These are phyloP conservation scores for Ctenopoma multispine DNA, from an alignment of 2,797 vertebrate genomes.

Conservation along the genomic window DNA sequence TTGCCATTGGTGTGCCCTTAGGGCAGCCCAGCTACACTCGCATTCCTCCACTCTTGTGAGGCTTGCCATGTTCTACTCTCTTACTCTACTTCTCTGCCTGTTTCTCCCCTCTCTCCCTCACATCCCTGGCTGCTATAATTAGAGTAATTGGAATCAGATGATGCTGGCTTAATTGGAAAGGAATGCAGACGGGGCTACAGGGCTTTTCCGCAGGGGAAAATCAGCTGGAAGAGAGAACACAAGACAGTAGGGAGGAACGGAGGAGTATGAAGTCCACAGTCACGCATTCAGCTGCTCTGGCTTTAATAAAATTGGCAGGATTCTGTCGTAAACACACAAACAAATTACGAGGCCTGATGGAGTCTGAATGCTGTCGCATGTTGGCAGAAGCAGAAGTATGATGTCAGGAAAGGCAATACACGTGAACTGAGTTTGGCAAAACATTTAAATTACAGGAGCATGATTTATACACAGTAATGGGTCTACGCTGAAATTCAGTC, in stretches of 20 bases:
- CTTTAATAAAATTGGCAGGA: conserved; percentile 56
- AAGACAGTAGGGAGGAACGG: conserved; percentile 51
- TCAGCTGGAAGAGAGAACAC: conserved; percentile 69
- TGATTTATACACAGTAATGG: conserved; percentile 51
- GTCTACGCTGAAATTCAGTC: conserved; percentile 59
- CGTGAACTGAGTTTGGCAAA: conserved; percentile 27
- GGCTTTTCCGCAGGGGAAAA: conserved; percentile 76
- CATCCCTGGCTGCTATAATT: conserved; percentile 81
- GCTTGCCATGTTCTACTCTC: conserved; percentile 36
- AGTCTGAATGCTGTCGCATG: conserved; percentile 28
- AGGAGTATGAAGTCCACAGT: conserved; percentile 48
- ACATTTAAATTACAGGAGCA: conserved; percentile 43
- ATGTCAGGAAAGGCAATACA: conserved; percentile 47
- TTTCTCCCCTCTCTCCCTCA: conserved; percentile 46
- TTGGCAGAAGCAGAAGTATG: conserved; percentile 13
- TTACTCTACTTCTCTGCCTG: conserved; percentile 19
- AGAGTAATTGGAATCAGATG: conserved; percentile 85
- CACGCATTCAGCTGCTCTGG: conserved; percentile 59
- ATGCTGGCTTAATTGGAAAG: conserved; percentile 85
- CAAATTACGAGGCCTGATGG: conserved; percentile 38
- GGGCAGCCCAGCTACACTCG: conserved; percentile 47
- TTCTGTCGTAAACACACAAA: conserved; percentile 49
- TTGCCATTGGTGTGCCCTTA: conserved; percentile 59
- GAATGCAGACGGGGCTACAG: conserved; percentile 80
- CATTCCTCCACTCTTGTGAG: conserved; percentile 58